Evolutionary conservation across 2,888 invertebrate genomes (phyloP).

Genomic region (Entomobrya proxima): DNA sequence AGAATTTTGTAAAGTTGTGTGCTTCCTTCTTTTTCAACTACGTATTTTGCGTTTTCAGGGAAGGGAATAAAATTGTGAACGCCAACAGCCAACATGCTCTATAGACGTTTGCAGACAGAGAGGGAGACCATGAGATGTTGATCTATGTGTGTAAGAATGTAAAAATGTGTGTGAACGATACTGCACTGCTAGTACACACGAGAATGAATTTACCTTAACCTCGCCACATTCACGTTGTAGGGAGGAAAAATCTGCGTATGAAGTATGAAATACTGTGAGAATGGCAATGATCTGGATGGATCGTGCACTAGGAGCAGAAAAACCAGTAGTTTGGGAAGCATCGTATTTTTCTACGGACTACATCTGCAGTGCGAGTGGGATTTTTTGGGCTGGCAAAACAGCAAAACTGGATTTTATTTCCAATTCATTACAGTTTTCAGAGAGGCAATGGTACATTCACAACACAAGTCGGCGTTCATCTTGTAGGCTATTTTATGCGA

Average conservation of each 20-base stretch:
- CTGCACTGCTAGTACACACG: neutral
- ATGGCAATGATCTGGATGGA: constrained; percentile 64
- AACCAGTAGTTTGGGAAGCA: constrained; percentile 6
- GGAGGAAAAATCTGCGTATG: neutral
- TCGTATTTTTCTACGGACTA: neutral
- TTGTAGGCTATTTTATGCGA: neutral
- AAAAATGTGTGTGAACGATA: constrained; percentile 30
- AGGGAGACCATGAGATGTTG: constrained; percentile 14
- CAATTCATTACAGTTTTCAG: constrained; percentile 1
- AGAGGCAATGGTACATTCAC: neutral
- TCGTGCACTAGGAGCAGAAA: neutral
- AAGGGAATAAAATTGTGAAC: neutral
- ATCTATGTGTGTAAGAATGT: neutral
- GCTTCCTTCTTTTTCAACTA: neutral
- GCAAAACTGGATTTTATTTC: neutral
- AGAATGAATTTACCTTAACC: constrained; percentile 61
- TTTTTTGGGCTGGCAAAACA: neutral
- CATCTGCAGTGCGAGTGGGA: constrained; percentile 28
- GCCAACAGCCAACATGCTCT: neutral
- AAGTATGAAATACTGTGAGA: constrained; percentile 30
- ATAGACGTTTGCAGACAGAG: constrained; percentile 13
- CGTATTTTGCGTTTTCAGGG: neutral
- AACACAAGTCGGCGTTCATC: neutral
- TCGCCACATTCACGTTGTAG: constrained; percentile 40
- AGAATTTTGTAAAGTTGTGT: neutral